A percentile compares a stretch with the other conserved stretches of the same genome.
phyloP scores from a whole-genome alignment of 2,797 vertebrate genomes.

The Limnodromus scolopaceus region DNA sequence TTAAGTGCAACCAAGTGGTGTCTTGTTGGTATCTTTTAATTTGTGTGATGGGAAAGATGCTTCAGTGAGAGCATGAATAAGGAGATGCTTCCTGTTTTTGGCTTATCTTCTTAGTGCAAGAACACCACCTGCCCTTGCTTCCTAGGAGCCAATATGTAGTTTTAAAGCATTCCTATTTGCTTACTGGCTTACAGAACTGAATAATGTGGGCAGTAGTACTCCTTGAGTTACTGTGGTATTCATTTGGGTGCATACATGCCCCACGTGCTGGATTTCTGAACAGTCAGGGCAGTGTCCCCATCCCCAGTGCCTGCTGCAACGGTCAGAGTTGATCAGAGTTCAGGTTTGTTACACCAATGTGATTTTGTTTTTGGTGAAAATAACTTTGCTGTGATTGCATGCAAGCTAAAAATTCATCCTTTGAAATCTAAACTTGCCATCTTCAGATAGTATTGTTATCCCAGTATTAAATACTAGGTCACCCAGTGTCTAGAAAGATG shows the following conservation, averaged over 20 bases:
- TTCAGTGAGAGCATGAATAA: not conserved
- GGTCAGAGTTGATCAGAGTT: not conserved
- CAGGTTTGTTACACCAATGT: not conserved
- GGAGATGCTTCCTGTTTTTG: not conserved
- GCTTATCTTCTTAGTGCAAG: not conserved
- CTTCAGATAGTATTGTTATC: not conserved
- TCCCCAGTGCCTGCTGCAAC: not conserved
- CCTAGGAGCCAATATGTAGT: not conserved
- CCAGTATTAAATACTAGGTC: not conserved
- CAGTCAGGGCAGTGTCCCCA: not conserved
- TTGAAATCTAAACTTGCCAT: not conserved
- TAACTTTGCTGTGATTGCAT: not conserved
- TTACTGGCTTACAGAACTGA: not conserved
- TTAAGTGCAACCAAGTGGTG: not conserved
- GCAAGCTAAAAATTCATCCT: not conserved
- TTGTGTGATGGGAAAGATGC: not conserved
- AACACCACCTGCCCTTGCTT: fast-evolving
- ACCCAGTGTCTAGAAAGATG: not conserved
- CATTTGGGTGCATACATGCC: too few relatives aligned
- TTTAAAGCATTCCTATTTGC: not conserved
- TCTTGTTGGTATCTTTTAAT: not conserved
- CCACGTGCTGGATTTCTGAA: not conserved
- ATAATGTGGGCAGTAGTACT: fast-evolving
- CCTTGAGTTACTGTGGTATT: not conserved
- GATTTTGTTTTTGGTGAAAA: not conserved